Conservation (phyloP, 2,888 invertebrate genomes). For the Clostera curtula region DNA sequence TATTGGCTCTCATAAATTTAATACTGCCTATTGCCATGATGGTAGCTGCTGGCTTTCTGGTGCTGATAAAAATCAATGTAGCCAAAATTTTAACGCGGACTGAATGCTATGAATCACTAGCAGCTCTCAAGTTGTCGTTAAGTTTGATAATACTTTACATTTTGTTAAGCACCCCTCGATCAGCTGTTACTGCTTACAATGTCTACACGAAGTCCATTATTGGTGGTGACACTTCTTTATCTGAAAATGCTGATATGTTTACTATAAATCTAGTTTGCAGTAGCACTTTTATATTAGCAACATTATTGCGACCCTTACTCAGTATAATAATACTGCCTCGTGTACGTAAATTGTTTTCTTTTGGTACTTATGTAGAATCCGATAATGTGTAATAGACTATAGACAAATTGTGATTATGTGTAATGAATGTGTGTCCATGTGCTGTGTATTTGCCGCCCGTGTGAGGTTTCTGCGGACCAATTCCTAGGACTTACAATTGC, state of each 20-base stretch:
- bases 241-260: constrained; percentile 27
- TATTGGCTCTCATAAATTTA: constrained; percentile 55
- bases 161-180: constrained; percentile 51
- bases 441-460: background rate
- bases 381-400: constrained; percentile 24
- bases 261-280: constrained; percentile 39
- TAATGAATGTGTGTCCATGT: background rate
- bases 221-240: constrained; percentile 28
- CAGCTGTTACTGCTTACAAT: constrained; percentile 40
- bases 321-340: constrained; percentile 33
- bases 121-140: constrained; percentile 53
- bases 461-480: background rate
- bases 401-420: constrained; percentile 1
- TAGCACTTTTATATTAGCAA: constrained; percentile 39
- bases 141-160: constrained; percentile 48
- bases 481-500: no score
- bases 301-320: constrained; percentile 29
- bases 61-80: constrained; percentile 44
- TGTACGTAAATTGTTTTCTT: constrained; percentile 40
- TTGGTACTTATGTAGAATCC: constrained; percentile 27
- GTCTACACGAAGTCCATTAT: constrained; percentile 36
- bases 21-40: constrained; percentile 53
- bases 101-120: constrained; percentile 37
- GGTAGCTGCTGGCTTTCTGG: constrained; percentile 35
- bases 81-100: constrained; percentile 30